Evolutionary conservation across 2,888 invertebrate genomes (phyloP), one percentile per base, ranked within the genome.

Genomic region (Prosopocoilus inquinatus): DNA sequence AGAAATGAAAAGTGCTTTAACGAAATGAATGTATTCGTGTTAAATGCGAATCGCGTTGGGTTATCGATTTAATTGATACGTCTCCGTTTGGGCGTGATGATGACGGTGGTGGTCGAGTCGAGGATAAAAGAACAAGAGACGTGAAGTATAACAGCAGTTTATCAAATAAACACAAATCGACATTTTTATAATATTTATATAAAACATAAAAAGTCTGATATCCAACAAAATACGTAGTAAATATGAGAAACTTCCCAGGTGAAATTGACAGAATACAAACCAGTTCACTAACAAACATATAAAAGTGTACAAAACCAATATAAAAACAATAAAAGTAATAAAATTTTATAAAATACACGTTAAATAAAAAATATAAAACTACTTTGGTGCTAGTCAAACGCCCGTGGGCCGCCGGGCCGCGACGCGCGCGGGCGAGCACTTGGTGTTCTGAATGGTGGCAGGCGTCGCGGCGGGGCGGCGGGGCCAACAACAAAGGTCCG

Each of bases 131-230:
- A 59, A 59, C 51, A 59, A 55, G 48, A 61, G 50, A 45, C 52
- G 49, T 60, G 67, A 74, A 73, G 69, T 74, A 74, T 75, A 76
- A 77, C 75, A 76, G 74, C 73, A 75, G 74, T 76, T 75, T 75
- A 76, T 75, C 74, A 76, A 76, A 76, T 75, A 74, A 76, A 76
- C 74, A 75, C 75, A 76, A 75, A 75, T 73, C 73, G 75, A 76
- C 75, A 76, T 75, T 75, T 67, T 70, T 69, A 58, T 75, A 75
- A 74, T 77, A 76, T 77, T 76, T 76, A 75, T 76, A 76, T 76
- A 77, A 77, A 78, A 76, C 76, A 77, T 76, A 77, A 76, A 76
- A 76, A 76, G 76, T 77, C 73, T 76, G 74, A 76, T 75, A 70
- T 76, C 74, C 75, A 77, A 78, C 78, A 78, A 78, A 78, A 77